phyloP scores from a whole-genome alignment of 2,113 vertebrate species.

The Clarias batrachus region DNA sequence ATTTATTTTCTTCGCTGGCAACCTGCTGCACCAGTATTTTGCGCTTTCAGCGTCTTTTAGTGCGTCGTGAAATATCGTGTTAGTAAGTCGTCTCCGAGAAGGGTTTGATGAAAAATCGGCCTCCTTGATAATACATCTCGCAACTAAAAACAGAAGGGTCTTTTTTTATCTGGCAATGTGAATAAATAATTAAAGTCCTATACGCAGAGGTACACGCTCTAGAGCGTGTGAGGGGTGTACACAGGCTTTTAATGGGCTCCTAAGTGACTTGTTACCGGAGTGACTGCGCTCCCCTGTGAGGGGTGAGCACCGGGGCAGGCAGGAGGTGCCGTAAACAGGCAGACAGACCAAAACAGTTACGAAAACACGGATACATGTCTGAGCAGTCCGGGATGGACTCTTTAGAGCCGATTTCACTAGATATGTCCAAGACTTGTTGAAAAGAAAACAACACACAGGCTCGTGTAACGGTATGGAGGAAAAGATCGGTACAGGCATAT shows the following conservation, averaged over 20 bases:
- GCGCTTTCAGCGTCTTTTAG: background rate
- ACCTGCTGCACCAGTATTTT: constrained; percentile 22
- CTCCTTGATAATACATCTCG: background rate
- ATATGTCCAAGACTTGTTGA: background rate
- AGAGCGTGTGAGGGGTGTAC: constrained; percentile 41
- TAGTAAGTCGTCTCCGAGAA: background rate
- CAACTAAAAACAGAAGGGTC: background rate
- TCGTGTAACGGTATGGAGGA: background rate
- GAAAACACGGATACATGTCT: constrained; percentile 65
- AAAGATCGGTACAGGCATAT: background rate
- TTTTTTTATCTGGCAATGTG: background rate
- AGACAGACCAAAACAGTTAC: constrained; percentile 70
- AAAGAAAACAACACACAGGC: background rate
- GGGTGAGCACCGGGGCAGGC: constrained; percentile 61
- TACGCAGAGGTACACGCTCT: constrained; percentile 21
- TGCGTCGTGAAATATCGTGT: background rate
- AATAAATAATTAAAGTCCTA: constrained; percentile 20
- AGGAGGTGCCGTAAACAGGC: constrained; percentile 70
- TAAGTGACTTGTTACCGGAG: constrained; percentile 73
- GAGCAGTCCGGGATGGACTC: constrained; percentile 57
- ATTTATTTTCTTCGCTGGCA: constrained; percentile 48
- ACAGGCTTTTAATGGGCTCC: constrained; percentile 73
- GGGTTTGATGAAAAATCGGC: background rate
- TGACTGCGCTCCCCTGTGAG: constrained; percentile 69
- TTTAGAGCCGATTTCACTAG: background rate